These are phyloP conservation scores for Exephanes ischioxanthus DNA, from an alignment of 2,888 invertebrate species.

Conservation along the genomic window DNA sequence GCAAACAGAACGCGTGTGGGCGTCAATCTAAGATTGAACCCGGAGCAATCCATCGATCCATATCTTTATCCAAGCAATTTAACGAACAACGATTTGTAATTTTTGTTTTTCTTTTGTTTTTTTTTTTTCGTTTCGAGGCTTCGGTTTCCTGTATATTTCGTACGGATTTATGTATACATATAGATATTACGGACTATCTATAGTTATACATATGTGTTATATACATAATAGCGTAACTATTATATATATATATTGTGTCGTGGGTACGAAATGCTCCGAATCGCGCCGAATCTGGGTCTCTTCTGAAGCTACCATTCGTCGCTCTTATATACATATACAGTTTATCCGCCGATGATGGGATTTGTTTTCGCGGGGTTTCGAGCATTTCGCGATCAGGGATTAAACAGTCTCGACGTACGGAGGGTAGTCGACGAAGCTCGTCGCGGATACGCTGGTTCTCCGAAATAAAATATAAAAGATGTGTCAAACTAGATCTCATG, in stretches of 20 bases:
- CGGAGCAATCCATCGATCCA: conserved; percentile 79
- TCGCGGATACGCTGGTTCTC: conserved; percentile 40
- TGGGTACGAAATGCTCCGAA: conserved; percentile 50
- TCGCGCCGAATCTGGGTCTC: conserved; percentile 11
- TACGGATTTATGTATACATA: conserved; percentile 72
- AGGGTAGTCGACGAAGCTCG: background rate
- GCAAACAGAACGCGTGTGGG: conserved; percentile 58
- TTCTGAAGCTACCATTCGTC: conserved; percentile 12
- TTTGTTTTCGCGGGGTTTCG: conserved; percentile 13
- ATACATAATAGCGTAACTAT: conserved; percentile 74
- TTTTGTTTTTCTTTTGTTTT: conserved; percentile 67
- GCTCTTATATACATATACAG: conserved; percentile 49
- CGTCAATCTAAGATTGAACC: conserved; percentile 61
- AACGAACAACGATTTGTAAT: conserved; percentile 83
- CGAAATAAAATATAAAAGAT: conserved; percentile 8
- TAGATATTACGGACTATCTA: conserved; percentile 71
- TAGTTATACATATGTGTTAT: conserved; percentile 66
- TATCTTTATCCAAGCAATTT: conserved; percentile 84
- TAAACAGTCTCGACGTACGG: conserved; percentile 43
- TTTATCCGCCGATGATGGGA: conserved; percentile 34
- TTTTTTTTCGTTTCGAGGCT: conserved; percentile 54
- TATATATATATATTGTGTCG: conserved; percentile 75
- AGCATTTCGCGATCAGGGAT: conserved; percentile 13
- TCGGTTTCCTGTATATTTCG: conserved; percentile 71
- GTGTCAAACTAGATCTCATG: background rate